Evolutionary conservation across 2,888 invertebrate genomes (phyloP).

Genomic region (Thelaira solivaga): DNA sequence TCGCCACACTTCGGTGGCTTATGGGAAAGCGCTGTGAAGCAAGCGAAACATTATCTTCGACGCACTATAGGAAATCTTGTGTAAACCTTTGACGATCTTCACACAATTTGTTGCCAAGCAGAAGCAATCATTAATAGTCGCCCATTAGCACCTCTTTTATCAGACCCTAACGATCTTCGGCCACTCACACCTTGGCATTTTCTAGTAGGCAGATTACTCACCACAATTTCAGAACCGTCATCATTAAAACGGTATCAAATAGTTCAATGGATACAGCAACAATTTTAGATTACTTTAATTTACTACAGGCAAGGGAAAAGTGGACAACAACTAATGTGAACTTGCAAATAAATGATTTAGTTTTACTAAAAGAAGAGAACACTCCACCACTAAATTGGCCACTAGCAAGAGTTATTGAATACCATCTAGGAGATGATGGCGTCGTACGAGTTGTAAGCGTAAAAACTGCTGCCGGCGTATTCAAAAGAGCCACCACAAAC

Average conservation of each 20-base stretch:
- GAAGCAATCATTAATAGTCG: constrained; percentile 69
- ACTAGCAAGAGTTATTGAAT: constrained; percentile 18
- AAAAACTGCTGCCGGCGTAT: constrained; percentile 35
- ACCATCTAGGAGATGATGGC: constrained; percentile 5
- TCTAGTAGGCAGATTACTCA: constrained; percentile 47
- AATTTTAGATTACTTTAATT: constrained; percentile 48
- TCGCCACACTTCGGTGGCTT: constrained; percentile 53
- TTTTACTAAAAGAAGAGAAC: constrained; percentile 30
- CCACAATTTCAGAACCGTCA: constrained; percentile 28
- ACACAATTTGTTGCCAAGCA: constrained; percentile 46
- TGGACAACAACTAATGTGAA: constrained; percentile 11
- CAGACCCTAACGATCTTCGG: constrained; percentile 60
- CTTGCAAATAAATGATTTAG: constrained; percentile 10
- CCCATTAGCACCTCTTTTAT: constrained; percentile 65
- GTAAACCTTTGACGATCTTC: constrained; percentile 39
- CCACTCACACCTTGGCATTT: constrained; percentile 61
- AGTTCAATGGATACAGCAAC: constrained; percentile 36
- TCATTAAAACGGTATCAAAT: constrained; percentile 30
- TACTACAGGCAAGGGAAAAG: constrained; percentile 14
- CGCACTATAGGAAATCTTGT: constrained; percentile 26
- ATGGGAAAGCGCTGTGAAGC: constrained; percentile 56
- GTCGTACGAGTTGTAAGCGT: constrained; percentile 10
- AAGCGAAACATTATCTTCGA: constrained; percentile 41
- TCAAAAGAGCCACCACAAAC: constrained; percentile 34
- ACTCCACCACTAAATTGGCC: constrained; percentile 19